Evolutionary conservation across 1,140 invertebrate species (phyloP), one percentile per base, ranked within the genome.

Genomic region (Chironomus tepperi): DNA sequence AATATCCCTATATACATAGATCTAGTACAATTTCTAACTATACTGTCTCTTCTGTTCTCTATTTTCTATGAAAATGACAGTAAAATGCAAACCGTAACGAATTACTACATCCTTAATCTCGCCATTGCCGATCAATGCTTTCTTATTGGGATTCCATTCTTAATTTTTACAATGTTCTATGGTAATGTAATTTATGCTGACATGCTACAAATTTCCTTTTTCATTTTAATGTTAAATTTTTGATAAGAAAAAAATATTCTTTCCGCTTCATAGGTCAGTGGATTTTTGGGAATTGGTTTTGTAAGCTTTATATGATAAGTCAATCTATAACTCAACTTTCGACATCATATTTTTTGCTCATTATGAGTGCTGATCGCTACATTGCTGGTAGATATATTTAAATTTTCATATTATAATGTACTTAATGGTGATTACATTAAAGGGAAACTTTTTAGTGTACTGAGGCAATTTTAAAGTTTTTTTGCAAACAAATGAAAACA

Each of bases 271-370:
- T 70, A 70, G 65, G 65, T 12, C 16, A 70, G 19, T 70, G 65
- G 65, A 70, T 70, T 19, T 70, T 70, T 19, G 65, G 65, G n/a
- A 18, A 18, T 19, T 70, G 16, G 16, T 21, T 70, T 70, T 70
- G 65, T 18, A 70, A 70, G 18, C 65, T 70, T 16, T 70, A 70
- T 16, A 70, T 70, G 65, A 70, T 70, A 70, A 19, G 16, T 18
- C 16, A 18, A 70, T 70, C 65, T 9, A 70, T 70, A 70, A 70
- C 65, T 19, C 65, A 70, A 70, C 18, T 70, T 3, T 70, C 65
- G 18, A 19, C 65, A 19, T 70, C 65, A 19, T 19, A 19, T 8
- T 70, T 70, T 70, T 16, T 70, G 9, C 19, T 70, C 2, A 70
- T 70, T 70, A 19, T 70, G 65, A 19, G 16, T 70, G 65, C 65